Conservation (phyloP, 2,888 invertebrate genomes). For the Acrobasis consociella region DNA sequence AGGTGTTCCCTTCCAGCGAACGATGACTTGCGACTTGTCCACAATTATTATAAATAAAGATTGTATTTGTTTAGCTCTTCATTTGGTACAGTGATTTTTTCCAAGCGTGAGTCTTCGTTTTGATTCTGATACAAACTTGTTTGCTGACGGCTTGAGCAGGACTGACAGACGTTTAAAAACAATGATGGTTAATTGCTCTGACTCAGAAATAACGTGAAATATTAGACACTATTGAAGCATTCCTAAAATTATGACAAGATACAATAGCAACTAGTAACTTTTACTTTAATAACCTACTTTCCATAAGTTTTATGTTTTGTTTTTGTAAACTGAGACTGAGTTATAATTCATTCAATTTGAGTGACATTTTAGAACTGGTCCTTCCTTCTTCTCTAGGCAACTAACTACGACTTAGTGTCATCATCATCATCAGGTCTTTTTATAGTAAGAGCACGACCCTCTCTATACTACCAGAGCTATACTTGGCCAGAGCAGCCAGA, state of each 20-base stretch:
- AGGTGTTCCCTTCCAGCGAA: constrained; percentile 78
- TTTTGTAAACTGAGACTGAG: too few relatives aligned
- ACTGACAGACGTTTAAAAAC: constrained; percentile 38
- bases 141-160: constrained; percentile 33
- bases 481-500: too few relatives aligned
- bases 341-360: too few relatives aligned
- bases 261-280: background rate
- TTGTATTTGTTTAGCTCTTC: constrained; percentile 78
- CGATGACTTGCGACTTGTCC: constrained; percentile 65
- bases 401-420: too few relatives aligned
- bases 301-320: too few relatives aligned
- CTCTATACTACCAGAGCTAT: too few relatives aligned
- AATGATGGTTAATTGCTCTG: constrained; percentile 35
- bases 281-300: background rate
- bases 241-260: background rate
- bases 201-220: background rate
- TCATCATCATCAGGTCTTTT: too few relatives aligned
- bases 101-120: constrained; percentile 47
- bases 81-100: constrained; percentile 72
- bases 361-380: too few relatives aligned
- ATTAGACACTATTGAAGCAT: too few relatives aligned
- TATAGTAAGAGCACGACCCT: too few relatives aligned
- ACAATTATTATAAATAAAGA: constrained; percentile 79
- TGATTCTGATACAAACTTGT: constrained; percentile 34
- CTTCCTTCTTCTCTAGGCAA: too few relatives aligned